Evolutionary conservation across 2,797 vertebrate species (phyloP), one percentile per base, ranked within the genome.

Genomic region (Cetoscarus ocellatus): DNA sequence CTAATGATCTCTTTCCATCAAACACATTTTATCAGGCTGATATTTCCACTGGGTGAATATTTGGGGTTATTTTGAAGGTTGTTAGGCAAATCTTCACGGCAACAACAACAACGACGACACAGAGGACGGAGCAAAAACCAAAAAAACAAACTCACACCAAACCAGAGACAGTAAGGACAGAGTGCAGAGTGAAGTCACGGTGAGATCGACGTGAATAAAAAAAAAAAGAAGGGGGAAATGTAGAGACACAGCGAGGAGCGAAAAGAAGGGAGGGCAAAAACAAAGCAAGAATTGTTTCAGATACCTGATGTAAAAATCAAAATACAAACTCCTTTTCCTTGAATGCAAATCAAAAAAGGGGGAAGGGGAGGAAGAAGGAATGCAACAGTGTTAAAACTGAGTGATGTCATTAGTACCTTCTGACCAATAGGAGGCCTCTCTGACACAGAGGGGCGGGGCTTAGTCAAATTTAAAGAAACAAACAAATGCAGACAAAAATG

Each of bases 261-360:
- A 76, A 65, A 75, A 75, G 76, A 68, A 80, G 54, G 38, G 63
- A 65, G 56, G 77, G 48, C 61, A 74, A 60, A 27, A 80, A 82
- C 52, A 72, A 84, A 84, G 70, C 55, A 88, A 90, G 88, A 90
- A 84, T 91, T 92, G 88, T 91, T 90, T 94, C 91, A 94, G 94
- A 95, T 97, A 97, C 96, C 96, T 97, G 96, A 97, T 97, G 95
- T 97, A 97, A 97, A 97, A 97, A 97, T 97, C 96, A 97, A 97
- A 97, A 96, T 97, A 97, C 94, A 97, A 96, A 94, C 96, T 97
- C 95, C 96, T 96, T 95, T 97, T 97, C 96, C 96, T 97, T 96
- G 96, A 95, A 93, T 93, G 96, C 96, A 96, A 96, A 96, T 93
- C 92, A 96, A 95, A 95, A 89, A n/a, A 35, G 90, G 91, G 94